Evolutionary conservation across 1,140 invertebrate species (phyloP), one percentile per base, ranked within the genome.

Genomic region (Micrasema longulum): DNA sequence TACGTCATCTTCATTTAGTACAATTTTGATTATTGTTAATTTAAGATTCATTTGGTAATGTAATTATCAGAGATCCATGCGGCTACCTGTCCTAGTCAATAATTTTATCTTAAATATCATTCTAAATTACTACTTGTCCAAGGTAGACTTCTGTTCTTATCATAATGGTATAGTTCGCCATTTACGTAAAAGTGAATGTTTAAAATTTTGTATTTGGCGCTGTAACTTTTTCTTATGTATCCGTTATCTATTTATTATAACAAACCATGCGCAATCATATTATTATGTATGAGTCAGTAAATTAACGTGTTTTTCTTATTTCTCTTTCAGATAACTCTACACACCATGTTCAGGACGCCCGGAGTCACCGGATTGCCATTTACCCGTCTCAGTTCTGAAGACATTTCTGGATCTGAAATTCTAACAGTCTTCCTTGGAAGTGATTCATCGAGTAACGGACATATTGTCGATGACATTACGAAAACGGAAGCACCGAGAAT

Each of bases 401-500:
- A 73, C 35, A 73, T 71, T 50, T 65, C 74, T 31, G 71, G 68
- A 63, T 69, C 68, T 47, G 74, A 76, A 41, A 55, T 73, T 41
- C 63, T 71, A 12, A 60, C 74, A 3, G 20, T 71, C 18, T 64
- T 73, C 31, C n/a, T 66, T 1, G 63, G 67, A 67, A 72, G 70
- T 60, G 63, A 72, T 57, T 55, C 69, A 55, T 4, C 3, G 3
- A 75, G 31, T 43, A 55, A 71, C 26, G 65, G 64, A 11, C 38
- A 70, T 22, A 22, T 72, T 50, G 35, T 55, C 16, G 18, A 57
- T 31, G 74, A 76, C 48, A 73, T 76, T 10, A 76, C 72, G 50
- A 76, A 76, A 53, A 76, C 70, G 50, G 74, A 76, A 68, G 74
- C 74, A 5, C 74, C 74, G 7, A 70, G 74, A 76, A 76, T 76